phyloP scores from a whole-genome alignment of 2,797 vertebrate genomes.

The Zalophus californianus region DNA sequence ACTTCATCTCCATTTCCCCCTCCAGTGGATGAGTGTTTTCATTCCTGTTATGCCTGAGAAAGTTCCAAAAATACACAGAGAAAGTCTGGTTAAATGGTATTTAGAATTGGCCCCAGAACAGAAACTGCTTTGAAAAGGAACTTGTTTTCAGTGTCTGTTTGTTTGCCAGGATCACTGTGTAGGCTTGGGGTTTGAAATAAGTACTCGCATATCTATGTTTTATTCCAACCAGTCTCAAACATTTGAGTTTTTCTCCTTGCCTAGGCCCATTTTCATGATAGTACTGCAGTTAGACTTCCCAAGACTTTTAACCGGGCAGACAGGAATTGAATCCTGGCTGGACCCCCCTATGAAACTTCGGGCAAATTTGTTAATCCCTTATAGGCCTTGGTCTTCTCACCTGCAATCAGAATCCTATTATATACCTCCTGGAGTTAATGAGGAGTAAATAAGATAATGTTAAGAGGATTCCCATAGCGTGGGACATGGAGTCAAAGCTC shows the following conservation, averaged over 20 bases:
- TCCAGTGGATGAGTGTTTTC: conserved; percentile 41
- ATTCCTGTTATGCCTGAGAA: conserved; percentile 73
- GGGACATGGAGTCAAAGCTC: neutral
- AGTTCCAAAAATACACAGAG: conserved; percentile 70
- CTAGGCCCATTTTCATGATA: neutral
- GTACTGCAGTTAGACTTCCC: neutral
- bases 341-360: neutral
- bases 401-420: neutral
- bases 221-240: neutral
- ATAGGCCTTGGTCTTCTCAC: neutral
- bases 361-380: neutral
- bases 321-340: neutral
- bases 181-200: conserved; percentile 38
- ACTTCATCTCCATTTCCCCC: conserved; percentile 58
- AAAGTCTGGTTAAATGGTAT: conserved; percentile 63
- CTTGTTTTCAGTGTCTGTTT: conserved; percentile 32
- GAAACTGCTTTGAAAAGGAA: conserved; percentile 63
- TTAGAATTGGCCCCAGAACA: conserved; percentile 69
- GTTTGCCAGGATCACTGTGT: conserved; percentile 25
- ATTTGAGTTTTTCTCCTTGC: conserved; percentile 11
- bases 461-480: neutral
- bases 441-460: neutral
- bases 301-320: conserved; percentile 4
- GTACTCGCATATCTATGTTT: conserved; percentile 18
- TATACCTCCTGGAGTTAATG: neutral